Percentiles rank a stretch among this genome's conserved stretches.
Evolutionary conservation across 2,888 invertebrate genomes (phyloP).

Genomic region (Rotaria macrura): DNA sequence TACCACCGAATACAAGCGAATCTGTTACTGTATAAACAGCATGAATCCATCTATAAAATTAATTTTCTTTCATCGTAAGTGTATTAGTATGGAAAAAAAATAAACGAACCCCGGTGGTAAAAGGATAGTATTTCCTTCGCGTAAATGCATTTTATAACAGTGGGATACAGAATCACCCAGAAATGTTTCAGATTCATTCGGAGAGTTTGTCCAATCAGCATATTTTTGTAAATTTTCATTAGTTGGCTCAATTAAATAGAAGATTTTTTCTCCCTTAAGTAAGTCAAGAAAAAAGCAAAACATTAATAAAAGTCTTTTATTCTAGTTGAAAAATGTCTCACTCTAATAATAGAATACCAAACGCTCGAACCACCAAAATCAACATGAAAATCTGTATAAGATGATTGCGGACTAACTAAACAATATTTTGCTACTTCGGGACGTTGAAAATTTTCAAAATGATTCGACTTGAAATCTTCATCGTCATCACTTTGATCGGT

Average conservation of each 20-base stretch:
- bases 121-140: constrained; percentile 28
- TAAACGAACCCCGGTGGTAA: not conserved
- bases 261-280: constrained; percentile 77
- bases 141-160: constrained; percentile 53
- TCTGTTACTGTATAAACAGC: constrained; percentile 92
- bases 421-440: constrained; percentile 72
- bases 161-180: constrained; percentile 89
- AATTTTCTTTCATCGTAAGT: constrained; percentile 22
- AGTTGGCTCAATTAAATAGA: constrained; percentile 67
- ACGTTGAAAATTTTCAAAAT: constrained; percentile 21
- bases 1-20: constrained; percentile 92
- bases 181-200: constrained; percentile 68
- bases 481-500: not conserved
- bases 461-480: not conserved
- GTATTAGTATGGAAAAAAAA: not conserved
- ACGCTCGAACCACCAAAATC: constrained; percentile 90
- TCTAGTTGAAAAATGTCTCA: constrained; percentile 36
- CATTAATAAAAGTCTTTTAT: too few relatives aligned
- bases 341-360: constrained; percentile 69
- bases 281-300: too few relatives aligned
- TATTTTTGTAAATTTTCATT: constrained; percentile 54
- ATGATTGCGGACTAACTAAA: constrained; percentile 73
- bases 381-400: constrained; percentile 86
- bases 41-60: constrained; percentile 69
- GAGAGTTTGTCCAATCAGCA: constrained; percentile 57